phyloP scores from a whole-genome alignment of 2,113 vertebrate species.

The Alexandromys fortis region DNA sequence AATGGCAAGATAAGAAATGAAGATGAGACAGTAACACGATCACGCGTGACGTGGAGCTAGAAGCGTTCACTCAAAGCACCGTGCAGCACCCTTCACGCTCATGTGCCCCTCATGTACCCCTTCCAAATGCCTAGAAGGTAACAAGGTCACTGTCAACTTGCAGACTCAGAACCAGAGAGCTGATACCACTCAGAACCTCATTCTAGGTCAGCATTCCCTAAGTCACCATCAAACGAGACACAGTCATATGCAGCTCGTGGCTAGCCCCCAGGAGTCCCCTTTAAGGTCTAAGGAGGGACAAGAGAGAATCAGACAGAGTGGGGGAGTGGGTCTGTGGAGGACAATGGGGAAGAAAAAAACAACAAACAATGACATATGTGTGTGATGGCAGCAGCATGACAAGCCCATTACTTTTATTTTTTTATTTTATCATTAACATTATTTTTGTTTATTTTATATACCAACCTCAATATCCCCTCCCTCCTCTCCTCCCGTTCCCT shows the following conservation, averaged over 20 bases:
- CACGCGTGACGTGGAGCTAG: fast-evolving
- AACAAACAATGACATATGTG: background rate
- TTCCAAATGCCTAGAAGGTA: background rate
- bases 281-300: background rate
- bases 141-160: background rate
- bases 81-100: fast-evolving
- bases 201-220: background rate
- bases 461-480: too few species aligned
- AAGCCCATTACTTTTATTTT: too few species aligned
- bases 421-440: too few species aligned
- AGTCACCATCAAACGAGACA: background rate
- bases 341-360: background rate
- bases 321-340: background rate
- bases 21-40: background rate
- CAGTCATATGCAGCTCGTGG: background rate
- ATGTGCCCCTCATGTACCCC: fast-evolving
- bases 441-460: too few species aligned
- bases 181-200: background rate
- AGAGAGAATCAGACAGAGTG: background rate
- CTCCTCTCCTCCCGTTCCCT: too few species aligned
- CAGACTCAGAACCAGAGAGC: background rate
- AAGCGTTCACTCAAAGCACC: background rate
- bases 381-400: background rate
- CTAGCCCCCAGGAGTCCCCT: background rate
- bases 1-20: background rate